Percentiles rank a stretch among this genome's conserved stretches.
Conservation (phyloP, 2,797 vertebrate species). For the Neosalanx taihuensis region DNA sequence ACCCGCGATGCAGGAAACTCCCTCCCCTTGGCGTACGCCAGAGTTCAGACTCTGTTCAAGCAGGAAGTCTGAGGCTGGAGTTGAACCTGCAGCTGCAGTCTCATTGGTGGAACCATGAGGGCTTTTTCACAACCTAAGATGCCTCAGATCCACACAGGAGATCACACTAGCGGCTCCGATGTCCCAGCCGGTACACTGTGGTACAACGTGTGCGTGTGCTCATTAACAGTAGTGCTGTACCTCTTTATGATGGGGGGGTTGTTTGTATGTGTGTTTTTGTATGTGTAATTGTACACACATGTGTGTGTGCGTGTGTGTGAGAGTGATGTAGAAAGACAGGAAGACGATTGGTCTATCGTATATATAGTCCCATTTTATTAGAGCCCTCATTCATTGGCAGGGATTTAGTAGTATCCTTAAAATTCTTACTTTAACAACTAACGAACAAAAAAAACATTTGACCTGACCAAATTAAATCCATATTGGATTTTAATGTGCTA, state of each 20-base stretch:
- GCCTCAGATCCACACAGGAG: conserved; percentile 43
- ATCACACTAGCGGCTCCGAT: conserved; percentile 25
- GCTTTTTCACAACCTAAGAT: conserved; percentile 55
- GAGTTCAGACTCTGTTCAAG: not conserved
- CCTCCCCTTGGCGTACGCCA: not conserved
- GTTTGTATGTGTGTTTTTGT: not conserved
- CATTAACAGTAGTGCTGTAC: not conserved
- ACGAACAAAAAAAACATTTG: conserved; percentile 8
- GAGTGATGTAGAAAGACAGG: not conserved
- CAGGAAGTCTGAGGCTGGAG: conserved; percentile 43
- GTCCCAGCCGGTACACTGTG: conserved; percentile 29
- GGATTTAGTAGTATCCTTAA: conserved; percentile 2
- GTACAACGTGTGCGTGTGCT: conserved; percentile 25
- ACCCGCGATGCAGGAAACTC: not conserved
- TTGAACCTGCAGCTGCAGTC: conserved; percentile 52
- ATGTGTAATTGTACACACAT: not conserved
- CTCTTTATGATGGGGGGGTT: not conserved
- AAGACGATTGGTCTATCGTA: too few species aligned
- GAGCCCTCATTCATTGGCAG: not conserved
- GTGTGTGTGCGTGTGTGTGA: not conserved
- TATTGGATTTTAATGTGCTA: conserved; percentile 9
- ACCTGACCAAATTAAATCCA: conserved; percentile 8
- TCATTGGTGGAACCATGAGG: conserved; percentile 46
- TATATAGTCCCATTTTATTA: conserved; percentile 6
- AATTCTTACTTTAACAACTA: conserved; percentile 1